These are phyloP conservation scores for Philereme vetulata DNA, from an alignment of 2,888 invertebrate species.

Conservation along the genomic window DNA sequence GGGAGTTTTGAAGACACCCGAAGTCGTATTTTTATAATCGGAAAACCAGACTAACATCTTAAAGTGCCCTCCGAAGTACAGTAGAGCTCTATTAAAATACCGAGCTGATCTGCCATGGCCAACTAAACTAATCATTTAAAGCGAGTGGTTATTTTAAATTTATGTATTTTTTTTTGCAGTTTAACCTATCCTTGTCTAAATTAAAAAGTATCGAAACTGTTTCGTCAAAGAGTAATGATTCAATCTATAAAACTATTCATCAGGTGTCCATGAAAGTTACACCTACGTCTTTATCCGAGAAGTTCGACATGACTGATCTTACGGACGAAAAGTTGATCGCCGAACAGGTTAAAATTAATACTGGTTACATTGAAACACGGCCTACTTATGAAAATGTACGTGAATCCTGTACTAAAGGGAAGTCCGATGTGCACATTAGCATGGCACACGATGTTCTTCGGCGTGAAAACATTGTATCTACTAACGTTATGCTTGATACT, in stretches of 20 bases:
- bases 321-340: conserved; percentile 1
- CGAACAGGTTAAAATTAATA: conserved; percentile 4
- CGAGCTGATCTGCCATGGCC: no score
- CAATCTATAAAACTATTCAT: background rate
- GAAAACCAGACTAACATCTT: no score
- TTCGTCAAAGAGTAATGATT: conserved; percentile 4
- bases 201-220: conserved; percentile 9
- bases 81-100: no score
- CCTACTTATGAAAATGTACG: background rate
- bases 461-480: conserved; percentile 2
- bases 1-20: no score
- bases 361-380: conserved; percentile 4
- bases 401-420: background rate
- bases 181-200: conserved; percentile 10
- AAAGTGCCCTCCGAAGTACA: no score
- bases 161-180: conserved; percentile 12
- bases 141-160: no score
- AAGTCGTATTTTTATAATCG: no score
- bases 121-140: no score
- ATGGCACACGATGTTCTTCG: background rate
- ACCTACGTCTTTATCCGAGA: background rate
- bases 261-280: background rate
- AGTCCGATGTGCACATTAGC: background rate
- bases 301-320: conserved; percentile 2
- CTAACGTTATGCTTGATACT: conserved; percentile 9